phyloP scores from a whole-genome alignment of 2,113 vertebrate genomes.

The Nymphicus hollandicus region DNA sequence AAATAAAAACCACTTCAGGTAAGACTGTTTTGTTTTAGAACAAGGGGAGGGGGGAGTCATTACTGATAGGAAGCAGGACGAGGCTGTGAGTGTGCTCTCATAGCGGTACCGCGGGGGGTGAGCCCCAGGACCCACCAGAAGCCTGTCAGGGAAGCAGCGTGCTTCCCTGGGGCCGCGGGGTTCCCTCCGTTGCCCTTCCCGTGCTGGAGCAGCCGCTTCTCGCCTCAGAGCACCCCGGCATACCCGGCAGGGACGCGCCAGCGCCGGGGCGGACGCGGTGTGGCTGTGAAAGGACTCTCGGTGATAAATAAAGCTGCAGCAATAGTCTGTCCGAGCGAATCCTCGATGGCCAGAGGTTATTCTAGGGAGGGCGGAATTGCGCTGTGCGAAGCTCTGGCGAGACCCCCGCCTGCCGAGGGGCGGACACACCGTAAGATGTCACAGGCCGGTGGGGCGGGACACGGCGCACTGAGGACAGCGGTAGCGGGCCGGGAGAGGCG shows the following conservation, averaged over 20 bases:
- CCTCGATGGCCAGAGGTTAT: no score
- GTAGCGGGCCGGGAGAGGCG: neutral
- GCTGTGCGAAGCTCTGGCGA: fast-evolving
- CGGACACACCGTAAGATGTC: neutral
- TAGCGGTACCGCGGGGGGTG: neutral
- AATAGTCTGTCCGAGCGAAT: neutral
- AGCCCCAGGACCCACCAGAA: neutral
- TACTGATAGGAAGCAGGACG: neutral
- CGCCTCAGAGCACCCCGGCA: neutral
- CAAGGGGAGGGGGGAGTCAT: neutral
- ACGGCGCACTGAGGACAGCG: neutral
- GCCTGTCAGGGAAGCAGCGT: neutral
- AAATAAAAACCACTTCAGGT: slow-evolving; percentile 54
- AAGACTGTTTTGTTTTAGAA: slow-evolving; percentile 1
- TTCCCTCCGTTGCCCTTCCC: neutral
- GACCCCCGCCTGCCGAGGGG: neutral
- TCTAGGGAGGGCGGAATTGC: fast-evolving
- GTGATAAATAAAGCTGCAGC: neutral
- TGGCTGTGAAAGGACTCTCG: neutral
- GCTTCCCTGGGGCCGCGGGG: neutral
- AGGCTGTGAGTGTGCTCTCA: neutral
- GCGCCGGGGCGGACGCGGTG: neutral
- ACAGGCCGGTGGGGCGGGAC: neutral
- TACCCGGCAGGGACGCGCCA: neutral
- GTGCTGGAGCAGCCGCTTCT: neutral